A percentile compares a stretch with the other conserved stretches of the same genome.
These are phyloP conservation scores for Rhipidura dahli DNA, from an alignment of 2,113 vertebrate species.

Conservation along the genomic window DNA sequence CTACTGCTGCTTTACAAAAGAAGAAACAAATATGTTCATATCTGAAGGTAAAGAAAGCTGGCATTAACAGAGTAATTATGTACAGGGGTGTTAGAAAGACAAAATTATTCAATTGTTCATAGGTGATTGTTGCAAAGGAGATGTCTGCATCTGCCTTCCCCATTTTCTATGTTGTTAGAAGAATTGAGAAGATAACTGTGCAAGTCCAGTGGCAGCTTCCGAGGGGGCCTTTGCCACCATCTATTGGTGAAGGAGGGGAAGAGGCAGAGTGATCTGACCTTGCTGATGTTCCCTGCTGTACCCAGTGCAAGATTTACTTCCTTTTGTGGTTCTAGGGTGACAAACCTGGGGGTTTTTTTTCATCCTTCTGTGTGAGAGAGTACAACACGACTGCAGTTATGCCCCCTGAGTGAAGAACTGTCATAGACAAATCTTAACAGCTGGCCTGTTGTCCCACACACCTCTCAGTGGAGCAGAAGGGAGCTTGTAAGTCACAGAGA, in stretches of 20 bases:
- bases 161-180: neutral
- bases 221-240: slow-evolving; percentile 57
- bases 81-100: neutral
- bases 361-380: neutral
- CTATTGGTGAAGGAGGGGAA: slow-evolving; percentile 45
- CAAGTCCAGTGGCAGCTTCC: neutral
- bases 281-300: neutral
- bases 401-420: neutral
- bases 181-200: neutral
- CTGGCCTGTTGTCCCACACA: neutral
- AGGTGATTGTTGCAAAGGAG: neutral
- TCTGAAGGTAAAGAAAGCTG: neutral
- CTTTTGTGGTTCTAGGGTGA: neutral
- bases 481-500: neutral
- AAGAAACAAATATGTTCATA: neutral
- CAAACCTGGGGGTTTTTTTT: neutral
- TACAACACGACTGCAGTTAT: neutral
- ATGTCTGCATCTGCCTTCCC: neutral
- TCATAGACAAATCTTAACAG: neutral
- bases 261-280: slow-evolving; percentile 11
- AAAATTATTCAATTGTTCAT: neutral
- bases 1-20: neutral
- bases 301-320: neutral
- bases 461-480: neutral
- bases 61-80: neutral